Conservation (phyloP, 2,888 invertebrate genomes). For the Phaonia tiefii region DNA sequence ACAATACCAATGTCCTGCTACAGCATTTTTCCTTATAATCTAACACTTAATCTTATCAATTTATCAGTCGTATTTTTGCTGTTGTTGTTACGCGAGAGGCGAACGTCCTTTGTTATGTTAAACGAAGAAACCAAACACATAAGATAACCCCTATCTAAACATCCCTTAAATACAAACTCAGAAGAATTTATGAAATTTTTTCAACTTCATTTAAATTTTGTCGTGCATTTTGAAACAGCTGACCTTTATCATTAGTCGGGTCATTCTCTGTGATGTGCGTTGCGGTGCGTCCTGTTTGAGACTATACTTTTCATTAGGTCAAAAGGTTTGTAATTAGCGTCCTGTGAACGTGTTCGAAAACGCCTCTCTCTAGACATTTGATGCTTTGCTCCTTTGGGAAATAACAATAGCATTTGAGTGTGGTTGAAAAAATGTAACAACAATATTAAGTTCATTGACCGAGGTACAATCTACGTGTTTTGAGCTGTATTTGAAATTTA, state of each 20-base stretch:
- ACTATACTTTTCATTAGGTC: conserved; percentile 65
- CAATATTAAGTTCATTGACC: too few relatives aligned
- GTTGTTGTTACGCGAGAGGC: conserved; percentile 6
- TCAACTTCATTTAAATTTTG: conserved; percentile 63
- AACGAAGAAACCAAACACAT: conserved; percentile 51
- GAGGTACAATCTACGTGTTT: too few relatives aligned
- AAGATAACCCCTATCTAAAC: conserved; percentile 18
- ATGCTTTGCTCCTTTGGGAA: too few relatives aligned
- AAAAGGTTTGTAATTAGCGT: conserved; percentile 67
- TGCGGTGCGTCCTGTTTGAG: conserved; percentile 2
- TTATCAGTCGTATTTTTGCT: conserved; percentile 39
- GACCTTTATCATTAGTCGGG: conserved; percentile 64
- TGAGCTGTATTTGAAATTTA: too few relatives aligned
- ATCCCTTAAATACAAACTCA: conserved; percentile 35
- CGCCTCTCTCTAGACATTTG: too few relatives aligned
- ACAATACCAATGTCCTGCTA: conserved; percentile 60
- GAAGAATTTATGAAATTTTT: too few relatives aligned
- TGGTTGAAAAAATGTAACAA: too few relatives aligned
- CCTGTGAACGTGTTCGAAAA: conserved; percentile 59
- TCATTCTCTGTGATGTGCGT: conserved; percentile 52
- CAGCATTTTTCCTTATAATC: conserved; percentile 61
- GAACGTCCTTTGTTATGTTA: conserved; percentile 57
- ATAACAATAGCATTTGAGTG: too few relatives aligned
- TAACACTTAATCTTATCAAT: conserved; percentile 62
- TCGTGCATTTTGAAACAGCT: conserved; percentile 53